Evolutionary conservation across 2,797 vertebrate genomes (phyloP).

Genomic region (Huso huso): DNA sequence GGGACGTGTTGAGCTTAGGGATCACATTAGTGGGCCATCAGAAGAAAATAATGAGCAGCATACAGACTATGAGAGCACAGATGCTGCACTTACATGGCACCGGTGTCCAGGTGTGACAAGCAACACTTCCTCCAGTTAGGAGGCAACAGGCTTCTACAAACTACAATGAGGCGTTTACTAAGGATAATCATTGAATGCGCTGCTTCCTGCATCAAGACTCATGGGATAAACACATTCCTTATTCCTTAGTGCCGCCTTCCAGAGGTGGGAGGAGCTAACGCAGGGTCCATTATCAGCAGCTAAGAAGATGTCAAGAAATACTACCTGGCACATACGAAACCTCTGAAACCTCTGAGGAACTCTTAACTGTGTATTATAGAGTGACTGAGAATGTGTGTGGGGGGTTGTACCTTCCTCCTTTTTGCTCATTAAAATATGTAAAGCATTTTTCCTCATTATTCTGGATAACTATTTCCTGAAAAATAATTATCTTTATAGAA

Average conservation of each 20-base stretch:
- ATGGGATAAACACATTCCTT: constrained; percentile 52
- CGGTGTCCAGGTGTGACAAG: constrained; percentile 91
- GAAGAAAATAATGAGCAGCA: constrained; percentile 99
- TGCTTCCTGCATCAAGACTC: constrained; percentile 36
- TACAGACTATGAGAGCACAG: constrained; percentile 99
- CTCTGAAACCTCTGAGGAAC: constrained; percentile 40
- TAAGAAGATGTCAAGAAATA: constrained; percentile 29
- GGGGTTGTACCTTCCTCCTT: constrained; percentile 33
- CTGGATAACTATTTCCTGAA: constrained; percentile 41
- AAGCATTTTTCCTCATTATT: constrained; percentile 36
- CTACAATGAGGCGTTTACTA: constrained; percentile 46
- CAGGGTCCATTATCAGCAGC: neutral
- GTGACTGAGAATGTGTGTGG: constrained; percentile 30
- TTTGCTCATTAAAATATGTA: constrained; percentile 35
- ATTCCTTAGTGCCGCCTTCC: constrained; percentile 30
- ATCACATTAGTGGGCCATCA: constrained; percentile 97
- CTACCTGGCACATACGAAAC: constrained; percentile 41
- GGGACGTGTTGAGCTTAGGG: constrained; percentile 96
- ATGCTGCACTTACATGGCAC: constrained; percentile 95
- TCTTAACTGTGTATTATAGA: constrained; percentile 46
- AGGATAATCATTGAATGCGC: constrained; percentile 26
- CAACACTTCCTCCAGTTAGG: constrained; percentile 45
- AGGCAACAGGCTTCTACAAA: constrained; percentile 57
- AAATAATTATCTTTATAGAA: constrained; percentile 16
- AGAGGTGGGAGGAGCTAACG: constrained; percentile 33